Evolutionary conservation across 2,888 invertebrate genomes (phyloP).

Genomic region (Drosophila siamana): DNA sequence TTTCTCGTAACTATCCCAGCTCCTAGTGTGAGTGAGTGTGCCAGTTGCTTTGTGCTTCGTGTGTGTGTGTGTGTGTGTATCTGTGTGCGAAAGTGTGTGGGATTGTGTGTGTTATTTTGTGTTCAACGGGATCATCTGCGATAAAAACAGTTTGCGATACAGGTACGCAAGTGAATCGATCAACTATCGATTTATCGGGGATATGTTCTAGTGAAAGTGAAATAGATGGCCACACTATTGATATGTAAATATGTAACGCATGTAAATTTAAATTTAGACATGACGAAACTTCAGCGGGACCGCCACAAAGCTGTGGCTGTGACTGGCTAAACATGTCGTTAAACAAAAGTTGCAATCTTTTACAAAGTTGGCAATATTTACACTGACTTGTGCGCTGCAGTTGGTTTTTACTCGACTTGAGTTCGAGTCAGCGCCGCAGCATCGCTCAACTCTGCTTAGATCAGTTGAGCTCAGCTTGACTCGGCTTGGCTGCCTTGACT

Average conservation of each 20-base stretch:
- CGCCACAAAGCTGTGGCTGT: slow-evolving; percentile 8
- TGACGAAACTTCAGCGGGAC: slow-evolving; percentile 8
- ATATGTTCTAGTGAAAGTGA: slow-evolving; percentile 46
- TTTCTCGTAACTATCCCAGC: slow-evolving; percentile 43
- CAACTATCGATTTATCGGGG: slow-evolving; percentile 10
- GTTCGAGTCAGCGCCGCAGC: not conserved
- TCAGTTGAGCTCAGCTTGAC: slow-evolving; percentile 4
- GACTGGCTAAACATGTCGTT: slow-evolving; percentile 20
- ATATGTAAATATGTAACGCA: not conserved
- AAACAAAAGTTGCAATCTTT: slow-evolving; percentile 20
- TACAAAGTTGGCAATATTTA: slow-evolving; percentile 33
- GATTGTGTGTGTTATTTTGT: slow-evolving; percentile 6
- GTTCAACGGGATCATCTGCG: slow-evolving; percentile 28
- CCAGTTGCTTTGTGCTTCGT: slow-evolving; percentile 41
- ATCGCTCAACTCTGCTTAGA: slow-evolving; percentile 1
- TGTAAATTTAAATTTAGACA: slow-evolving; percentile 12
- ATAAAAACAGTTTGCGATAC: slow-evolving; percentile 31
- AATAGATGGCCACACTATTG: not conserved
- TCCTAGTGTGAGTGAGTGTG: slow-evolving; percentile 48
- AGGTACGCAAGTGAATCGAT: slow-evolving; percentile 75
- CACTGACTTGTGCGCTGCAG: slow-evolving; percentile 32
- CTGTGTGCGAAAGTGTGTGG: slow-evolving; percentile 31
- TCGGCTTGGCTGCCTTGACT: slow-evolving; percentile 54
- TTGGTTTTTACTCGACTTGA: slow-evolving; percentile 19
- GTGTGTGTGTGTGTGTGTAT: slow-evolving; percentile 27